These are phyloP conservation scores for Podarcis muralis DNA, from an alignment of 2,113 vertebrate genomes.

Conservation along the genomic window DNA sequence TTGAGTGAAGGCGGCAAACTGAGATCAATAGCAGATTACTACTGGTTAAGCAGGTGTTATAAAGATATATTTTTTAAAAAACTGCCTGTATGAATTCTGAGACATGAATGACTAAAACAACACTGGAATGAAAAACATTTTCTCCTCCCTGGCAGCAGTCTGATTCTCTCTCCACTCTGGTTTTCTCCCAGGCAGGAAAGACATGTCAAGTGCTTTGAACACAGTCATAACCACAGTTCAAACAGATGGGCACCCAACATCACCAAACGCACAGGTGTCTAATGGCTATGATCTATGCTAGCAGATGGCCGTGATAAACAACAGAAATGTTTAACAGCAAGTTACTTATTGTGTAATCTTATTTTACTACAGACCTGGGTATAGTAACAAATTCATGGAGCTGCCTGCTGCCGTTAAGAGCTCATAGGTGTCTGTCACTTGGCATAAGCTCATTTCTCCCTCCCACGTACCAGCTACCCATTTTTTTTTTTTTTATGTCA, in stretches of 20 bases:
- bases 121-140: neutral
- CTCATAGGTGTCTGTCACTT: neutral
- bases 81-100: neutral
- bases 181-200: conserved; percentile 8
- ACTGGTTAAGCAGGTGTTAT: neutral
- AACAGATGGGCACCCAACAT: neutral
- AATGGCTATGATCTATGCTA: conserved; percentile 20
- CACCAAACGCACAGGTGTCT: neutral
- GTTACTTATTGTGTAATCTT: conserved; percentile 27
- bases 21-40: neutral
- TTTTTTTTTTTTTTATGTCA: no score
- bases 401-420: neutral
- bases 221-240: neutral
- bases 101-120: neutral
- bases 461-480: neutral
- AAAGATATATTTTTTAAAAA: no score
- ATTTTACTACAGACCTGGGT: neutral
- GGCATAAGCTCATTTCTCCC: neutral
- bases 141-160: neutral
- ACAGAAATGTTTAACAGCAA: conserved; percentile 8
- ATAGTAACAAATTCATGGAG: neutral
- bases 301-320: conserved; percentile 14
- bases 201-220: neutral
- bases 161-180: neutral
- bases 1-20: neutral